Percentiles rank a stretch among this genome's conserved stretches.
Evolutionary conservation across 2,797 vertebrate species (phyloP).

Genomic region (Enteromius anoplus): DNA sequence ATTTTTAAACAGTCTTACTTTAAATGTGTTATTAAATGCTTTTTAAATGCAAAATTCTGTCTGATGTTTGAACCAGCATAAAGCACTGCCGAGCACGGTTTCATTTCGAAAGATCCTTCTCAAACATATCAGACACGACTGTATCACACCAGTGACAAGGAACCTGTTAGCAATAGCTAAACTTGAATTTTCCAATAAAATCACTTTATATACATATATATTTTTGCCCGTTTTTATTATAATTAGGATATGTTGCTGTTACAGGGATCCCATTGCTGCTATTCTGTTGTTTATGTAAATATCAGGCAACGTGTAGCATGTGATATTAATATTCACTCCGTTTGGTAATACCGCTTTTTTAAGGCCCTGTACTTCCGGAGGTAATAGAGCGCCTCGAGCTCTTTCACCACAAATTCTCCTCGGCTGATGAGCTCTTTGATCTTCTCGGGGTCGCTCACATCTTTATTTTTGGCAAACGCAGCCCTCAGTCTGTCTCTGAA

Average conservation of each 20-base stretch:
- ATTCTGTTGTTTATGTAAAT: constrained; percentile 10
- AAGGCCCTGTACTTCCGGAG: constrained; percentile 89
- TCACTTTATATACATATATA: not conserved
- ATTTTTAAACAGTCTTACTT: constrained; percentile 40
- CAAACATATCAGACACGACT: not conserved
- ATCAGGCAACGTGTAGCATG: not conserved
- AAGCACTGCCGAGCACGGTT: not conserved
- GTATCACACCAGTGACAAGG: not conserved
- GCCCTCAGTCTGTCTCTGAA: constrained; percentile 88
- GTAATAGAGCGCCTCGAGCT: constrained; percentile 89
- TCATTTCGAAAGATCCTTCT: not conserved
- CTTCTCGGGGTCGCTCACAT: constrained; percentile 89
- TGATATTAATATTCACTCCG: not conserved
- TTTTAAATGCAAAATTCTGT: constrained; percentile 23
- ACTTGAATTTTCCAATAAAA: constrained; percentile 13
- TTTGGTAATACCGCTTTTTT: constrained; percentile 86
- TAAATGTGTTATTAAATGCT: not conserved
- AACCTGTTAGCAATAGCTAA: not conserved
- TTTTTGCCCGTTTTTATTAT: not conserved
- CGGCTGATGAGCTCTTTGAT: constrained; percentile 85
- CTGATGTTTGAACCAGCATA: not conserved
- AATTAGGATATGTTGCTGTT: not conserved
- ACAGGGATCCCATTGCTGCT: not conserved
- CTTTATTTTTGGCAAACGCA: constrained; percentile 92
- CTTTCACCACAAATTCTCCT: constrained; percentile 91